A percentile compares a stretch with the other conserved stretches of the same genome.
Evolutionary conservation across 2,888 invertebrate species (phyloP).

Genomic region (Rhyacophila evoluta): DNA sequence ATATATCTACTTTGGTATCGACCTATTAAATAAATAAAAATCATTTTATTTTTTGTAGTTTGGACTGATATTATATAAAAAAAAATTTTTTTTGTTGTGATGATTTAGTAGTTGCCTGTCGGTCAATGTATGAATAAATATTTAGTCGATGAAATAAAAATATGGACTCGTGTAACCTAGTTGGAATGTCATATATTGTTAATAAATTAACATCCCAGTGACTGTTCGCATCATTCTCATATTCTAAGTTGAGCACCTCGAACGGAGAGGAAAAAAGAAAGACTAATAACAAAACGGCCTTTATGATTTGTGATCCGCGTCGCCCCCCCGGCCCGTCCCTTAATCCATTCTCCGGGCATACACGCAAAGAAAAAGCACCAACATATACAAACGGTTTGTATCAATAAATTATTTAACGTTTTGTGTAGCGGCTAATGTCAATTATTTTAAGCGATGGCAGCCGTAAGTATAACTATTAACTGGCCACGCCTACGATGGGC

Average conservation of each 20-base stretch:
- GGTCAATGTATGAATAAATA: too few relatives aligned
- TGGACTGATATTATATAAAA: too few relatives aligned
- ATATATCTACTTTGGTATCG: too few relatives aligned
- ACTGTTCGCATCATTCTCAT: conserved; percentile 36
- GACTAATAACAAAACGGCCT: conserved; percentile 33
- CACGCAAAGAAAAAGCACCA: conserved; percentile 48
- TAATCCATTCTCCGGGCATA: conserved; percentile 31
- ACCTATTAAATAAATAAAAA: too few relatives aligned
- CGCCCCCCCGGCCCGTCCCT: conserved; percentile 35
- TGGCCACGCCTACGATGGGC: conserved; percentile 52
- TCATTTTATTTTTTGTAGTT: too few relatives aligned
- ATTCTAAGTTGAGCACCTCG: conserved; percentile 1
- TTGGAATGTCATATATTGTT: too few relatives aligned
- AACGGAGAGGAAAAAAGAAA: conserved; percentile 37
- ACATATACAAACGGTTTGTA: conserved; percentile 51
- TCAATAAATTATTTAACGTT: conserved; percentile 55
- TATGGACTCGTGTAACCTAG: too few relatives aligned
- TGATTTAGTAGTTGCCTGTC: too few relatives aligned
- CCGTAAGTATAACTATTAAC: conserved; percentile 55
- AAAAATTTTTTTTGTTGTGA: too few relatives aligned
- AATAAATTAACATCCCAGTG: conserved; percentile 1
- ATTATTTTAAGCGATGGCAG: conserved; percentile 55
- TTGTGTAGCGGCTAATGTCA: conserved; percentile 55
- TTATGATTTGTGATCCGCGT: conserved; percentile 46
- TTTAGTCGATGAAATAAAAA: too few relatives aligned